Base-by-base conservation (phyloP, 2,113 vertebrate species). In the Passer domesticus region DNA sequence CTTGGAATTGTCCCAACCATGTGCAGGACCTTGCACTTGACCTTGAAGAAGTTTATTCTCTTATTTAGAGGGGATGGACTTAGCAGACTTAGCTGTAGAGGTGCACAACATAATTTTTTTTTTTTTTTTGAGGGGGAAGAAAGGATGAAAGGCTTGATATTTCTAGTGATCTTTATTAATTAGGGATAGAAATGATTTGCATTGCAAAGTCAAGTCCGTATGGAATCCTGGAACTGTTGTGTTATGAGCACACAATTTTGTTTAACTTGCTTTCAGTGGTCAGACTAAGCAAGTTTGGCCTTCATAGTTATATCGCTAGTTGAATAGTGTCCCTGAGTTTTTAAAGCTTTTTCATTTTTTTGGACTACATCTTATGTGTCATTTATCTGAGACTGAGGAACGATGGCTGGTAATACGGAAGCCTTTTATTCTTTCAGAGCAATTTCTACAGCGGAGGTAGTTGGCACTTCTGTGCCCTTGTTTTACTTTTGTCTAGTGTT, bases 91-190 rank as follows among this genome's bases (percentile, higher is more conserved):
- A 62, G 4, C 23, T 86, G 16, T 69, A 62, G 50, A 77, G 15
- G 35, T 69, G 6, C 7, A 28, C 3, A 66, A 11, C 2, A 25
- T 46, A 46, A 89, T n/a, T 58, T 53, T 15, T 6, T 19, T 22
- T 15, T 15, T n/a, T n/a, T 23, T n/a, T n/a, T 35, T 10, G 10
- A 11, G n/a, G 23, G 3, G 2, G 4, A 24, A 12, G 6, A 17
- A 74, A 44, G 5, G 15, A 46, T 30, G 23, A 59, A 35, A 58
- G 4, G 5, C n/a, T 55, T 79, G 44, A 83, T 25, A 47, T 55
- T 68, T 68, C 35, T 9, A 58, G 15, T 46, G 31, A 16, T 72
- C 30, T 68, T 50, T 77, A 19, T 53, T 63, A 72, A 39, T 43
- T 74, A 77, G 62, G 19, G 33, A 62, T 59, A 55, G 50, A 52